These are phyloP conservation scores for Tinamus major DNA, from an alignment of 2,797 vertebrate genomes.

Conservation along the genomic window DNA sequence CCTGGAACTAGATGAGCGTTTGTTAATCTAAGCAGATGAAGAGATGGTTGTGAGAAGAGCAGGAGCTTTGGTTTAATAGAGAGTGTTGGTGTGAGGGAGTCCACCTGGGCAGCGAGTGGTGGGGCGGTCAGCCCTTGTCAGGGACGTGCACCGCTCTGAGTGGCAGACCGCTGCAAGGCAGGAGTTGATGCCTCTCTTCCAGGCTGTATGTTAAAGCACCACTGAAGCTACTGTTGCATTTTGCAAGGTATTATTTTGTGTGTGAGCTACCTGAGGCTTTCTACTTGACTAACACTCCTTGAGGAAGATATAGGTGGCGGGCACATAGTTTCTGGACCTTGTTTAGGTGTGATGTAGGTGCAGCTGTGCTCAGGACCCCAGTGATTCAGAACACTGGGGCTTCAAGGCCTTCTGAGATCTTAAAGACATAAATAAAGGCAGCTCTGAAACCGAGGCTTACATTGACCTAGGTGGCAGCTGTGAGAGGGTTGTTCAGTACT, in stretches of 20 bases:
- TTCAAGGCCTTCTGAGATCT: not conserved
- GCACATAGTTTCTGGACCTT: not conserved
- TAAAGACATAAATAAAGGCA: not conserved
- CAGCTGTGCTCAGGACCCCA: not conserved
- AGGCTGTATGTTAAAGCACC: not conserved
- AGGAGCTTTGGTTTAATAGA: not conserved
- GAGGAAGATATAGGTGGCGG: not conserved
- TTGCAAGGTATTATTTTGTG: not conserved
- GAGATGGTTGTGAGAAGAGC: not conserved
- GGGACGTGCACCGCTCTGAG: not conserved
- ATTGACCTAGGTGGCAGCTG: not conserved
- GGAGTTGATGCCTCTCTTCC: not conserved
- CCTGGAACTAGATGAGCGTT: not conserved
- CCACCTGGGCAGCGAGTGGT: not conserved
- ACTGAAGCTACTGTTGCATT: not conserved
- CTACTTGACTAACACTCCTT: not conserved
- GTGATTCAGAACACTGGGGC: not conserved
- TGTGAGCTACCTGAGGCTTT: not conserved
- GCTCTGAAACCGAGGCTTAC: not conserved
- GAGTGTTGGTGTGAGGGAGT: not conserved
- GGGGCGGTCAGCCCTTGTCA: not conserved
- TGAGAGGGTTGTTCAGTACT: not conserved
- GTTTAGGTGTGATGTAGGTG: not conserved
- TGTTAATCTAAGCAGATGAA: not conserved
- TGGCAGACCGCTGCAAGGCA: not conserved